A percentile compares a stretch with the other conserved stretches of the same genome.
These are phyloP conservation scores for Atherinomorus stipes DNA, from an alignment of 2,113 vertebrate species.

Conservation along the genomic window DNA sequence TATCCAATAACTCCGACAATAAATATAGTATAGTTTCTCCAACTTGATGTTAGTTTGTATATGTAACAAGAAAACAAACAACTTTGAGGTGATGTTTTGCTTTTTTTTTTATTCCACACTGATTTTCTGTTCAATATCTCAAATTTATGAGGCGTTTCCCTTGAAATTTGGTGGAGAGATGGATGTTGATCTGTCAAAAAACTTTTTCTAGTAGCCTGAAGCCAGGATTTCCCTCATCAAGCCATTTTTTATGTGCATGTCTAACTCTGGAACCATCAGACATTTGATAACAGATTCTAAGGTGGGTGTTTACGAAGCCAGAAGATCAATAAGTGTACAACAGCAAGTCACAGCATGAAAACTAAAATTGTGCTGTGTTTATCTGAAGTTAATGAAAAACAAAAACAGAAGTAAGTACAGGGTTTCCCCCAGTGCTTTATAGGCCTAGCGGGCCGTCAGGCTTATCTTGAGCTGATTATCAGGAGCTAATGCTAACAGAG, in stretches of 20 bases:
- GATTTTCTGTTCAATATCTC: neutral
- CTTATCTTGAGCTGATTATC: too few species aligned
- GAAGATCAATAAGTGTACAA: neutral
- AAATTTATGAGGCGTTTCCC: neutral
- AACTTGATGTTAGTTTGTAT: too few species aligned
- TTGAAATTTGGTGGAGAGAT: neutral
- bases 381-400: neutral
- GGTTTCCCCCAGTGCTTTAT: too few species aligned
- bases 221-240: conserved; percentile 27
- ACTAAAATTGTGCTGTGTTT: neutral
- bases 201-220: conserved; percentile 8
- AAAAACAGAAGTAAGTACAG: too few species aligned
- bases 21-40: too few species aligned
- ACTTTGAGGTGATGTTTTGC: too few species aligned
- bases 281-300: conserved; percentile 5
- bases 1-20: neutral
- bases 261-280: conserved; percentile 10
- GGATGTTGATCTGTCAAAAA: neutral
- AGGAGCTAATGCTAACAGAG: too few species aligned
- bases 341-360: too few species aligned
- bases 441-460: too few species aligned
- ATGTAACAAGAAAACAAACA: neutral
- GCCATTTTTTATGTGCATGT: neutral
- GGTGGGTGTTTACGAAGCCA: neutral
- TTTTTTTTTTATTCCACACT: too few species aligned